Evolutionary conservation across 2,888 invertebrate species (phyloP), one percentile per base, ranked within the genome.

Genomic region (Phortica okadai): DNA sequence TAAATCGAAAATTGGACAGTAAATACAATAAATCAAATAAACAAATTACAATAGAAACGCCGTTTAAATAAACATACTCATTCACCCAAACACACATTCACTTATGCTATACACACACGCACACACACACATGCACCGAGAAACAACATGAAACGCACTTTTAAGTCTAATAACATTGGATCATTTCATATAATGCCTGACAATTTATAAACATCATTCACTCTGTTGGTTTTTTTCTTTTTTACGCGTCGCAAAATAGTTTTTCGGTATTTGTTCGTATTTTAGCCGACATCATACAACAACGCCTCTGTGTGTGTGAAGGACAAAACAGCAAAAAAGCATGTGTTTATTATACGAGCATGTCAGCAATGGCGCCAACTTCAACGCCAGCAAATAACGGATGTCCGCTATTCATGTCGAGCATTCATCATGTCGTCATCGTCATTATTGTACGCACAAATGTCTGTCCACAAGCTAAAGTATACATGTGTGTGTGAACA

Each of bases 181-280:
- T 82, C 82, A 83, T 85, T 87, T 84, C 83, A 84, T 81, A 81
- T 82, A 83, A 84, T 82, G 82, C 80, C 81, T 81, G 80, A 83
- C 83, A 82, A 83, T 85, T 85, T 84, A 83, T 85, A 82, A 75
- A 81, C 81, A 82, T 80, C 80, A 79, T 77, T 80, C 80, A 83
- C 81, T 50, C 50, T 33, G 14, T 14, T 80, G 77, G 80, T 78
- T 41, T 78, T 76, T 73, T 73, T 16, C 21, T 56, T 73, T 56
- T 58, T 11, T 21, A 5, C 11, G 74, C 56, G 69, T 45, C 25
- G 54, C 73, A 50, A 11, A 25, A 58, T 59, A 59, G 59, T 54
- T 59, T 67, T 16, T n/a, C n/a, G 44, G 6, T 44, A 44, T 67
- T 67, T 67, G 67, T 44, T n/a, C 16, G 67, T 67, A 11, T 33